These are phyloP conservation scores for Deroptyus accipitrinus DNA, from an alignment of 2,113 vertebrate genomes.

Conservation along the genomic window DNA sequence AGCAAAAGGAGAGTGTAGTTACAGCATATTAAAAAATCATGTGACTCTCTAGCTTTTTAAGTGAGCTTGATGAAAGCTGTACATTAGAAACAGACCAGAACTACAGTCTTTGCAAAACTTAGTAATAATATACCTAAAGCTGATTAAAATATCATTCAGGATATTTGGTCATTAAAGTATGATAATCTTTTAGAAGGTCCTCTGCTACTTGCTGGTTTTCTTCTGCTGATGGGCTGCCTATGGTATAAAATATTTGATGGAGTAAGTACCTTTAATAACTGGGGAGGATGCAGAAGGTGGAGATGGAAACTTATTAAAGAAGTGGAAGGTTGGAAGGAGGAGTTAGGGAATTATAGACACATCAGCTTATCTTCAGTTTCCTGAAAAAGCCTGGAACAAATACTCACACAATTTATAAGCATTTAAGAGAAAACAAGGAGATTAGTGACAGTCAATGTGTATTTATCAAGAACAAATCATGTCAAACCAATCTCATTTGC, in stretches of 20 bases:
- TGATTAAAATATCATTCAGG: background rate
- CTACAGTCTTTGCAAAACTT: background rate
- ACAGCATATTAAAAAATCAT: background rate
- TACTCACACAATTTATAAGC: background rate
- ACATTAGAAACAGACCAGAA: background rate
- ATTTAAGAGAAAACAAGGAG: slow-evolving; percentile 3
- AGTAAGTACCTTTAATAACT: background rate
- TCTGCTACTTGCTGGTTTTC: background rate
- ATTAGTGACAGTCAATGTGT: background rate
- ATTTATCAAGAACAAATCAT: slow-evolving; percentile 12
- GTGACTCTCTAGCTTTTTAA: background rate
- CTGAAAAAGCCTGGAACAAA: background rate
- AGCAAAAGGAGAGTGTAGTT: background rate
- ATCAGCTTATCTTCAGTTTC: background rate
- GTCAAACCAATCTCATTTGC: background rate
- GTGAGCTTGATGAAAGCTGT: background rate
- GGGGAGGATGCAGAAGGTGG: background rate
- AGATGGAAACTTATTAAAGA: background rate
- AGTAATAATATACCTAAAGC: background rate
- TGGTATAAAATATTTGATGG: background rate
- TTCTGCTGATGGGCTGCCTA: background rate
- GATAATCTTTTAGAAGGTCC: background rate
- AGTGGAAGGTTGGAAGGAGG: background rate
- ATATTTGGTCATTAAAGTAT: background rate
- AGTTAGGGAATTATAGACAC: background rate